phyloP scores from a whole-genome alignment of 2,113 vertebrate genomes.

The Megaptera novaeangliae region DNA sequence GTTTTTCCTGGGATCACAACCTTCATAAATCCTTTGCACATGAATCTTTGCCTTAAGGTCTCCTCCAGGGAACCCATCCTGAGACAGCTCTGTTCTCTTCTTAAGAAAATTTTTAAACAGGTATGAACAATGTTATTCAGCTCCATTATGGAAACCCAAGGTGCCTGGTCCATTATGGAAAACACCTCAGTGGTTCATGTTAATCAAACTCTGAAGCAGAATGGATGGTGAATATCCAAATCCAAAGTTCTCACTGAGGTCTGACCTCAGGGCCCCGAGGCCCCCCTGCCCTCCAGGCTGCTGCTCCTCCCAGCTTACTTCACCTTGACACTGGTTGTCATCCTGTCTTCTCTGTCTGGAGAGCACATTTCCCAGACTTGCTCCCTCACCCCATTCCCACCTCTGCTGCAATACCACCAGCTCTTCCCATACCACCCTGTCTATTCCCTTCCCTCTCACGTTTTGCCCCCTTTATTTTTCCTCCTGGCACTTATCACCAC shows the following conservation, averaged over 20 bases:
- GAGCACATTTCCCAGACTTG: not conserved
- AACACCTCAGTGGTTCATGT: not conserved
- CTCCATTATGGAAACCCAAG: not conserved
- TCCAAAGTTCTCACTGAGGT: too few species aligned
- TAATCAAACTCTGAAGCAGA: not conserved
- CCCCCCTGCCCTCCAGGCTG: not conserved
- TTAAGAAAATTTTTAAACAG: not conserved
- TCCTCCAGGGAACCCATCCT: not conserved
- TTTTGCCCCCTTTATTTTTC: not conserved
- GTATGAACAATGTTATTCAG: not conserved
- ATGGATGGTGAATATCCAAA: not conserved
- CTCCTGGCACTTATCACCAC: not conserved
- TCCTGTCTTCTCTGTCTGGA: not conserved
- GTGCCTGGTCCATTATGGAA: not conserved
- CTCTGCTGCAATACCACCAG: not conserved
- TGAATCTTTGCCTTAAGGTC: not conserved
- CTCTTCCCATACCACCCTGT: not conserved
- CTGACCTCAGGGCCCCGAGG: accelerated
- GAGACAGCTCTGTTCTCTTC: not conserved
- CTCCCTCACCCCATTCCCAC: not conserved
- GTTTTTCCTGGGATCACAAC: not conserved
- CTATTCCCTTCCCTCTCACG: not conserved
- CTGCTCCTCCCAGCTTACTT: not conserved
- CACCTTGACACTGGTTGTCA: not conserved
- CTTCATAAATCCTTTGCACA: not conserved